phyloP scores from a whole-genome alignment of 2,113 vertebrate genomes.

The Boulengeromyrus knoepffleri region DNA sequence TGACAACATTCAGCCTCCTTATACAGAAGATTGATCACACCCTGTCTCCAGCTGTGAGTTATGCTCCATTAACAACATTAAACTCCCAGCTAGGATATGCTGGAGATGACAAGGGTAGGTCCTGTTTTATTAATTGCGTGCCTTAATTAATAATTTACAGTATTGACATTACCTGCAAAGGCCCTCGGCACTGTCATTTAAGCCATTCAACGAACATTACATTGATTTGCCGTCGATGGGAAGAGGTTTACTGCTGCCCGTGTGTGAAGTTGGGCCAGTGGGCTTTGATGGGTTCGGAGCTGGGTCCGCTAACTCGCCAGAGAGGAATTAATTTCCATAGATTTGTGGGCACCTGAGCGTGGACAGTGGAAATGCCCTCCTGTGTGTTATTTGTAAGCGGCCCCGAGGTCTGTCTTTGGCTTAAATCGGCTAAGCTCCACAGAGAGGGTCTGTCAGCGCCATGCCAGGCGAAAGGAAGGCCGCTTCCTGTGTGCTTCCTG shows the following conservation, averaged over 20 bases:
- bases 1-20: slow-evolving; percentile 27
- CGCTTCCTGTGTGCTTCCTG: slow-evolving; percentile 9
- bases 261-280: neutral
- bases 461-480: slow-evolving; percentile 29
- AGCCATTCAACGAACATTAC: slow-evolving; percentile 10
- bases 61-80: slow-evolving; percentile 36
- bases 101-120: slow-evolving; percentile 21
- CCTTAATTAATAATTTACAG: slow-evolving; percentile 17
- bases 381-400: slow-evolving; percentile 30
- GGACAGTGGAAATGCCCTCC: slow-evolving; percentile 25
- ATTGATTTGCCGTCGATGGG: slow-evolving; percentile 26
- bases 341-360: slow-evolving; percentile 28
- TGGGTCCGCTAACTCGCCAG: slow-evolving; percentile 19
- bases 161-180: slow-evolving; percentile 6
- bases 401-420: slow-evolving; percentile 31
- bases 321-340: slow-evolving; percentile 34
- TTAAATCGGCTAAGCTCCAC: slow-evolving; percentile 48
- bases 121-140: slow-evolving; percentile 13
- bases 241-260: neutral
- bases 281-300: neutral
- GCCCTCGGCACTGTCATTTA: neutral
- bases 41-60: slow-evolving; percentile 23
- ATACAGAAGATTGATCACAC: slow-evolving; percentile 39
- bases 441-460: slow-evolving; percentile 15
- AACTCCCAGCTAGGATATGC: slow-evolving; percentile 16